Base-by-base conservation (phyloP, 2,888 invertebrate species). In the Tipula lateralis region DNA sequence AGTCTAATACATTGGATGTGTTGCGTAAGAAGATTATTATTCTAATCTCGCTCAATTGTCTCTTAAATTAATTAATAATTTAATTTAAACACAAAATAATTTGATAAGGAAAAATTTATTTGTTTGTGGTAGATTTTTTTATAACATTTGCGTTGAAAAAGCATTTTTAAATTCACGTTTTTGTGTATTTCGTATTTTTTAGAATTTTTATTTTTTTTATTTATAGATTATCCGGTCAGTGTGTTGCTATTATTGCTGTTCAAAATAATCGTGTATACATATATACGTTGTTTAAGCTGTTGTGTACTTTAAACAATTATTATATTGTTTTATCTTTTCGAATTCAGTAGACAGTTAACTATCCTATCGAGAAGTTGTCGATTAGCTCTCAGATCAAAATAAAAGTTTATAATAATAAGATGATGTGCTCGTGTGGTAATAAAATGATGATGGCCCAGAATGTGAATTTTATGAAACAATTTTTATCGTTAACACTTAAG, bases 241-340 rank as follows among this genome's bases (percentile, higher is more conserved):
- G 24, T 44, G 44, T 44, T 44, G 44, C 9, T 44, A n/a, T 44
- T 44, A 44, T 66, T 66, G 13, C 66, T 66, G 66, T 66, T 66
- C 9, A 66, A 66, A 24, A 66, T 66, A 66, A 66, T 66, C 66
- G 66, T 66, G 66, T 66, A 4, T 24, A 7, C 66, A n/a, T n/a
- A n/a, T 66, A 24, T 66, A 66, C 66, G 24, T n/a, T n/a, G n/a
- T n/a, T n/a, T 24, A 66, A 66, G 66, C 66, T 66, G 19, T 66
- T n/a, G 7, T 66, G 9, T 66, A 50, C 16, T 19, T 66, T 24
- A 24, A 66, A 66, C 2, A 66, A 66, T 24, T 66, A 66, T n/a
- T n/a, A n/a, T n/a, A n/a, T 66, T 66, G 24, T 66, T 66, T 66
- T 66, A 66, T 66, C 66, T 66, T 66, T 66, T 66, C 66, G 66